A percentile compares a stretch with the other conserved stretches of the same genome.
Evolutionary conservation across 2,888 invertebrate species (phyloP).

Genomic region (Oxystoma pomonae): DNA sequence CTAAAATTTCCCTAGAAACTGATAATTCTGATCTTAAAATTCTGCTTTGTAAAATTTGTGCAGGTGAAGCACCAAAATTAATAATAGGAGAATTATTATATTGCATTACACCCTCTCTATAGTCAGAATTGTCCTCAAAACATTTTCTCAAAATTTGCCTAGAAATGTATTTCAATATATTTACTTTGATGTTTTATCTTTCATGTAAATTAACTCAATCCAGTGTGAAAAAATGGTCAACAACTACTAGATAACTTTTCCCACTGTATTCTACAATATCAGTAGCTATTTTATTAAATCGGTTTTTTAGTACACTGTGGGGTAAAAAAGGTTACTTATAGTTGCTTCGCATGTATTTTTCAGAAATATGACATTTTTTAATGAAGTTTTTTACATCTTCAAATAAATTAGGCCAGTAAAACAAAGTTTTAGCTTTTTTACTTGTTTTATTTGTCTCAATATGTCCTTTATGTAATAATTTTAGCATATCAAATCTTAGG

Average conservation of each 20-base stretch:
- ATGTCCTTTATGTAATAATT: slow-evolving; percentile 24
- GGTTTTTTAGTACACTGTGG: slow-evolving; percentile 23
- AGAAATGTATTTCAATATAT: slow-evolving; percentile 25
- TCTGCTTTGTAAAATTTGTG: slow-evolving; percentile 27
- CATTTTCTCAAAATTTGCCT: slow-evolving; percentile 30
- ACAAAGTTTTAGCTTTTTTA: slow-evolving; percentile 12
- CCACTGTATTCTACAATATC: slow-evolving; percentile 25
- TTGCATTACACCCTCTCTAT: slow-evolving; percentile 24
- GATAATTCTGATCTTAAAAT: slow-evolving; percentile 22
- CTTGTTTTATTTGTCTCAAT: slow-evolving; percentile 16
- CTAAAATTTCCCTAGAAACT: slow-evolving; percentile 13
- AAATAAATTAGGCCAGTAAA: slow-evolving; percentile 19
- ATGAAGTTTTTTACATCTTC: slow-evolving; percentile 17
- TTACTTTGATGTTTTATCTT: slow-evolving; percentile 9
- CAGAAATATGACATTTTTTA: slow-evolving; percentile 24
- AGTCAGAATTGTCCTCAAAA: slow-evolving; percentile 20
- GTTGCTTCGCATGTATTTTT: slow-evolving; percentile 24
- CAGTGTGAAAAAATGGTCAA: slow-evolving; percentile 29
- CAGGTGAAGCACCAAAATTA: slow-evolving; percentile 22
- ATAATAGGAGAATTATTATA: slow-evolving; percentile 25
- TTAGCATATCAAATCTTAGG: background rate
- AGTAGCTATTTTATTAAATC: slow-evolving; percentile 25
- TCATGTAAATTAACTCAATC: slow-evolving; percentile 15
- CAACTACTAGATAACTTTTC: slow-evolving; percentile 22
- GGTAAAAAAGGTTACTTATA: slow-evolving; percentile 26